Evolutionary conservation across 2,888 invertebrate species (phyloP), one percentile per base, ranked within the genome.

Genomic region (Vanessa cardui): DNA sequence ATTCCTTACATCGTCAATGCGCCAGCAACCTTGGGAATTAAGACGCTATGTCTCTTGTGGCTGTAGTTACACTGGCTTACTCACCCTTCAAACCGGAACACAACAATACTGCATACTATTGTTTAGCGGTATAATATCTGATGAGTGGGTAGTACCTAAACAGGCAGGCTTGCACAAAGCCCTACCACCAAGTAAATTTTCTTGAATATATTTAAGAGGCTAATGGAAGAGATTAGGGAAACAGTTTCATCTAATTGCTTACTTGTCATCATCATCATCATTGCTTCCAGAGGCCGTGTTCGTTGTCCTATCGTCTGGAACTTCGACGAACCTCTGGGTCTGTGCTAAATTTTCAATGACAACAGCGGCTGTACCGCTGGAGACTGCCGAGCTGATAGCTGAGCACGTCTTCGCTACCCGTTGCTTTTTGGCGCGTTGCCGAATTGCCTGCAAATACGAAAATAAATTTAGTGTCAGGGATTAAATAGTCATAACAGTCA

Each of bases 221-320:
- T n/a, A n/a, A n/a, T n/a, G n/a, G n/a, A n/a, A n/a, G n/a, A n/a
- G n/a, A n/a, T n/a, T n/a, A n/a, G n/a, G n/a, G n/a, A n/a, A n/a
- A n/a, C n/a, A n/a, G n/a, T n/a, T 26, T 4, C 26, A 26, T 2
- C 26, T 26, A 2, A 4, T 26, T 26, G 2, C 85, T 83, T 78
- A 92, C 90, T 91, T 93, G 46, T 93, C 94, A 73, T 95, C 95
- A 74, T 96, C 96, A 73, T 97, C 97, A 72, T 97, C 97, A 82
- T 97, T 97, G 81, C 97, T 97, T 9, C 97, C 97, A 6, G 97
- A 97, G 9, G 96, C 98, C 0, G 97, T 98, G 85, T 97, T 98
- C 16, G 97, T 98, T 44, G 96, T 84, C 77, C 94, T 94, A 81
- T 97, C 97, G 73, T 96, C 95, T 73, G 95, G 95, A 77, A 96